Base-by-base conservation (phyloP, 2,797 vertebrate species). In the Eupleurogrammus muticus region DNA sequence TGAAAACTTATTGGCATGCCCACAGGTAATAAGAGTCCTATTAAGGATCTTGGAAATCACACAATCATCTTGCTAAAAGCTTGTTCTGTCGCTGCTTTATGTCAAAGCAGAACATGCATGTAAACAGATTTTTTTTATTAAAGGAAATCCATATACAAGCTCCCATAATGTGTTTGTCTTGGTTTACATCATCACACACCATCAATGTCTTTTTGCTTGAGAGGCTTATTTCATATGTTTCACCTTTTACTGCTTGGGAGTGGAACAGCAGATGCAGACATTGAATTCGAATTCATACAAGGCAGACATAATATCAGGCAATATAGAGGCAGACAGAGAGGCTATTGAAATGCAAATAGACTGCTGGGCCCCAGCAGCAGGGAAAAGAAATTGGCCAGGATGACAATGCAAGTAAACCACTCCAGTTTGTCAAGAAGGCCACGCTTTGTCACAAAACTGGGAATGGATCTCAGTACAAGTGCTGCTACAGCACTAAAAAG, bases 341-440 rank as follows among this genome's bases (percentile, higher is more conserved):
- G 86, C 91, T 89, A 94, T 94, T 93, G 91, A 93, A 93, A 94
- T 94, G 93, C 91, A 92, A 94, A 94, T 94, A 85, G 80, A 86
- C 87, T 90, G 89, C 90, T 90, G 88, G 87, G 90, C 89, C 73
- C 77, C 74, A 52, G 87, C 89, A 85, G 91, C 89, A 83, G 85
- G 86, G 81, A 87, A 92, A 92, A 93, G 89, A 93, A 92, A 93
- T 93, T 92, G 91, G 88, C 90, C 85, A 71, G 90, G 87, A 92
- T 93, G 93, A 92, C 92, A 94, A 92, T 93, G 91, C 91, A 92
- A 90, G 91, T 93, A 93, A 93, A 93, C 90, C 93, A 93, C 93
- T 94, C 91, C 87, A 93, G 90, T 93, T 92, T 92, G 92, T 92
- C 91, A 93, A 93, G 91, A 92, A 94, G 92, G 90, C 91, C 89